Evolutionary conservation across 2,888 invertebrate species (phyloP).

Genomic region (Gymnoscelis rufifasciata): DNA sequence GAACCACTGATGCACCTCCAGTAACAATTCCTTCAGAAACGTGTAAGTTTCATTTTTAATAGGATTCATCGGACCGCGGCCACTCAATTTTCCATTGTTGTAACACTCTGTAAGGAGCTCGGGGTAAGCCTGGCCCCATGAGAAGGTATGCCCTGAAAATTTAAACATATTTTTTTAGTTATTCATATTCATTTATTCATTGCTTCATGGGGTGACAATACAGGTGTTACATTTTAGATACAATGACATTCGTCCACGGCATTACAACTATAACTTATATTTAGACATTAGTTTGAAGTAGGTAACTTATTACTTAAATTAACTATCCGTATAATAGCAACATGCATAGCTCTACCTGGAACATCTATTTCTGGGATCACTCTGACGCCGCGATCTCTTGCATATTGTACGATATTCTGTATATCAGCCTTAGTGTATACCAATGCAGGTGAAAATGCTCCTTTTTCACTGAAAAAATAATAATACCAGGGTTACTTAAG

Average conservation of each 20-base stretch:
- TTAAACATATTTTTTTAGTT: too few species aligned
- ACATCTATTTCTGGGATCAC: conserved; percentile 94
- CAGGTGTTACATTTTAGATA: too few species aligned
- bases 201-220: too few species aligned
- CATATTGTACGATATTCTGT: conserved; percentile 84
- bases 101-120: conserved; percentile 87
- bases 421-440: conserved; percentile 83
- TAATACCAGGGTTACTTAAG: too few species aligned
- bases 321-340: too few species aligned
- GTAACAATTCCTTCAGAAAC: conserved; percentile 82
- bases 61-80: conserved; percentile 89
- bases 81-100: conserved; percentile 40
- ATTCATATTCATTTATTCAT: too few species aligned
- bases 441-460: conserved; percentile 81
- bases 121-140: conserved; percentile 88
- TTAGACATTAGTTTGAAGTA: not conserved
- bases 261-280: too few species aligned
- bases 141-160: conserved; percentile 82
- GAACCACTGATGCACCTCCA: conserved; percentile 84
- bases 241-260: too few species aligned
- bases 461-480: conserved; percentile 70
- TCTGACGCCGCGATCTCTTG: conserved; percentile 87
- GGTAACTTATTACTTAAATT: conserved; percentile 11
- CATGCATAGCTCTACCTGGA: too few species aligned
- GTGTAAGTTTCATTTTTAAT: conserved; percentile 80